Conservation (phyloP, 2,888 invertebrate genomes). For the Balanococcus diminutus region DNA sequence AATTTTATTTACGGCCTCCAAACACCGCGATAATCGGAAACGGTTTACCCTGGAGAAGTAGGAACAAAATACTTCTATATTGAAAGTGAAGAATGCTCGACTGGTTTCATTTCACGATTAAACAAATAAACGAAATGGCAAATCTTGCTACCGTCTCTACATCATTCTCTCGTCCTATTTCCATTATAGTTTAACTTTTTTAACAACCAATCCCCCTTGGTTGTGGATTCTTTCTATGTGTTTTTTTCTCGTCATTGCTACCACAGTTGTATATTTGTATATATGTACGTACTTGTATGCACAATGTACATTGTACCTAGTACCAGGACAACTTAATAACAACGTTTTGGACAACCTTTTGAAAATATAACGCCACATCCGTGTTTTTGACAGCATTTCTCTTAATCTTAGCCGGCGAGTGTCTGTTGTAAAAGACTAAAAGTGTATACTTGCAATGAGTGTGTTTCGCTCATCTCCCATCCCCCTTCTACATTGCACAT, state of each 20-base stretch:
- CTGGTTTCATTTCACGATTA: constrained; percentile 33
- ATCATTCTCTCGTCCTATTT: not conserved
- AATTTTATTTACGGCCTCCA: constrained; percentile 29
- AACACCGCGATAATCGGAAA: constrained; percentile 32
- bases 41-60: not conserved
- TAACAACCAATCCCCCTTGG: not conserved
- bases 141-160: not conserved
- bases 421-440: constrained; percentile 26
- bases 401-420: constrained; percentile 7
- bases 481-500: not conserved
- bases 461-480: not conserved
- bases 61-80: constrained; percentile 14
- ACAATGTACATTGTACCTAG: not conserved
- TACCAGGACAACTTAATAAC: constrained; percentile 31
- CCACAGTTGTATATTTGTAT: too few relatives aligned
- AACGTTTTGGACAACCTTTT: constrained; percentile 13
- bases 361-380: constrained; percentile 22
- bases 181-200: not conserved
- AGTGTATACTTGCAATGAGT: not conserved
- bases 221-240: not conserved
- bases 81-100: constrained; percentile 27
- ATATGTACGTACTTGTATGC: not conserved
- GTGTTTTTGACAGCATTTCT: constrained; percentile 38
- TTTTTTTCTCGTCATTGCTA: not conserved
- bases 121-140: not conserved